Percentiles rank a stretch among this genome's conserved stretches.
These are phyloP conservation scores for Junonia oenone DNA, from an alignment of 2,888 invertebrate genomes.

Conservation along the genomic window DNA sequence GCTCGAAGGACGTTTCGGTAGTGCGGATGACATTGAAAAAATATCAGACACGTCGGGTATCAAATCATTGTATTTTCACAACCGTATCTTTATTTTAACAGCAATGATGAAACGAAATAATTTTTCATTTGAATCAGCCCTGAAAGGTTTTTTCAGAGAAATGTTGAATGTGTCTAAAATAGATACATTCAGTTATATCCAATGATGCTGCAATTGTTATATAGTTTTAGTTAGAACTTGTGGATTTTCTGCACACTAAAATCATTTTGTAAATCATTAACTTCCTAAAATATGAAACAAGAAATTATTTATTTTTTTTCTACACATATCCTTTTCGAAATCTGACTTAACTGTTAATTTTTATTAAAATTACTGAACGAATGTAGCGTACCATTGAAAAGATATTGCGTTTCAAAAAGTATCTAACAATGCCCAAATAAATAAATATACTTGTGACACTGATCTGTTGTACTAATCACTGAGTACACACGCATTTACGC, in stretches of 20 bases:
- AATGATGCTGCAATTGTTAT: too few relatives aligned
- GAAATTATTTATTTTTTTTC: too few relatives aligned
- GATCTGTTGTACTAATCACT: neutral
- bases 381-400: neutral
- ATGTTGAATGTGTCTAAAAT: too few relatives aligned
- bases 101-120: neutral
- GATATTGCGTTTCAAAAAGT: neutral
- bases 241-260: too few relatives aligned
- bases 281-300: too few relatives aligned
- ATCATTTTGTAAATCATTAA: too few relatives aligned
- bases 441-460: neutral
- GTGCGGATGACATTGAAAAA: constrained; percentile 27
- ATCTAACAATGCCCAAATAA: neutral
- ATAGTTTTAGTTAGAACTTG: too few relatives aligned
- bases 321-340: too few relatives aligned
- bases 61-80: neutral
- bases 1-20: constrained; percentile 30
- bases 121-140: neutral
- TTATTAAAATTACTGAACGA: too few relatives aligned
- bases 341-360: too few relatives aligned
- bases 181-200: too few relatives aligned
- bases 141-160: neutral
- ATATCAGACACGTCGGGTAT: constrained; percentile 1
- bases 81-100: neutral
- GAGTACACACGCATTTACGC: neutral